Base-by-base conservation (phyloP, 2,888 invertebrate genomes). In the Strigamia maritima region DNA sequence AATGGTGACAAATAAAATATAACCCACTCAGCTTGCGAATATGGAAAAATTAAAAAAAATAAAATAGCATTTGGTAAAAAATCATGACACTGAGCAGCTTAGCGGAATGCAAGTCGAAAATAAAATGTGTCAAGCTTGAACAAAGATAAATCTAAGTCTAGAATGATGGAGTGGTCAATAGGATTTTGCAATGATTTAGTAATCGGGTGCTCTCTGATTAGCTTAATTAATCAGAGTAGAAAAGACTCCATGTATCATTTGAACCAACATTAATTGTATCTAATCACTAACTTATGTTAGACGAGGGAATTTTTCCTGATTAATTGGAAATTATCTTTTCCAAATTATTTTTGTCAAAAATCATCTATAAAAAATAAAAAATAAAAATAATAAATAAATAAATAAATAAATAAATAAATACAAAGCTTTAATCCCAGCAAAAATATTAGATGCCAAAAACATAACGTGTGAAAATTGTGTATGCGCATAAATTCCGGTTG, bases 181-280 rank as follows among this genome's bases (percentile, higher is more conserved):
- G 70, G 70, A 70, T 70, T 70, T 70, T 28, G 28, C 70, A 70
- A 70, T 70, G 70, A 28, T 70, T 70, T 70, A 70, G 70, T 70
- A 70, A 70, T 70, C 12, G 14, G 28, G 70, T 26, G 26, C 70
- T 12, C 0, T 10, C 26, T 70, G 70, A 70, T 70, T 70, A 28
- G 70, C 70, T 70, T 70, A 70, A 70, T 70, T 70, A 70, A 70
- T 70, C 70, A 70, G 28, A 16, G 70, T 26, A 70, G 70, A 26
- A 70, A 70, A 49, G 70, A 70, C n/a, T 26, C 26, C 70, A 28
- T 70, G 70, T 24, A 26, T 70, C 70, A 70, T 70, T 54, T 26
- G 26, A 70, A 1, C 70, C n/a, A 70, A 70, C 70, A 70, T 70
- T 70, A 70, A 70, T 70, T 28, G 70, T 28, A 28, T 3, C 28